These are phyloP conservation scores for Oreocharis arfaki DNA, from an alignment of 2,113 vertebrate species.

Conservation along the genomic window DNA sequence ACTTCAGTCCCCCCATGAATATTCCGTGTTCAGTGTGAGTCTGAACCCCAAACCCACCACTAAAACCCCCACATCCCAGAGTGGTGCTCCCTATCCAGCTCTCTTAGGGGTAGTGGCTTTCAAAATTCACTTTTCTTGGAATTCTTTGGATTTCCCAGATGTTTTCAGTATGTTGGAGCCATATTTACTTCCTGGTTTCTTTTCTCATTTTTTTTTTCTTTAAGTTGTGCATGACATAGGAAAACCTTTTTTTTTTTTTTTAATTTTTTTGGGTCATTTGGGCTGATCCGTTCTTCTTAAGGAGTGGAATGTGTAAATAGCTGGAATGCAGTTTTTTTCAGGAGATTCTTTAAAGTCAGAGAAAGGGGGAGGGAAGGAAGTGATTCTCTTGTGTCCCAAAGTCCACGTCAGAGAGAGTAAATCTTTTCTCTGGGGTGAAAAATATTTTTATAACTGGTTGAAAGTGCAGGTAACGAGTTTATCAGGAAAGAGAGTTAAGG, in stretches of 20 bases:
- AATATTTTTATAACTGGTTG: conserved; percentile 50
- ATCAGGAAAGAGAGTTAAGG: conserved; percentile 41
- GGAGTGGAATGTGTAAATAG: conserved; percentile 66
- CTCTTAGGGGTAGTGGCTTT: background rate
- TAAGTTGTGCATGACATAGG: conserved; percentile 52
- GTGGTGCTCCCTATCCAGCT: background rate
- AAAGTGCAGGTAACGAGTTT: conserved; percentile 49
- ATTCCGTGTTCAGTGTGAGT: background rate
- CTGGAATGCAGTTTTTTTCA: conserved; percentile 65
- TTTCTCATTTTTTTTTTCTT: background rate
- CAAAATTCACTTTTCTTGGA: background rate
- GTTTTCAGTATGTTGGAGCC: background rate
- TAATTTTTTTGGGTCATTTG: conserved; percentile 8
- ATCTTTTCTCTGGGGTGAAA: conserved; percentile 37
- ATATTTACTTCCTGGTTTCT: background rate
- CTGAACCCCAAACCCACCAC: background rate
- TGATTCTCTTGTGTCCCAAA: conserved; percentile 59
- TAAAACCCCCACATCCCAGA: background rate
- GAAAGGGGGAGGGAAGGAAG: conserved; percentile 25
- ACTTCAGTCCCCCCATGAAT: background rate
- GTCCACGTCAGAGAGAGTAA: conserved; percentile 38
- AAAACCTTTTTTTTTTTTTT: background rate
- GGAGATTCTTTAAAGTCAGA: conserved; percentile 47
- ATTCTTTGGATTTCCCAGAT: background rate
- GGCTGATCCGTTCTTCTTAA: conserved; percentile 20